These are phyloP conservation scores for Drosophila picticornis DNA, from an alignment of 2,888 invertebrate species.

Conservation along the genomic window DNA sequence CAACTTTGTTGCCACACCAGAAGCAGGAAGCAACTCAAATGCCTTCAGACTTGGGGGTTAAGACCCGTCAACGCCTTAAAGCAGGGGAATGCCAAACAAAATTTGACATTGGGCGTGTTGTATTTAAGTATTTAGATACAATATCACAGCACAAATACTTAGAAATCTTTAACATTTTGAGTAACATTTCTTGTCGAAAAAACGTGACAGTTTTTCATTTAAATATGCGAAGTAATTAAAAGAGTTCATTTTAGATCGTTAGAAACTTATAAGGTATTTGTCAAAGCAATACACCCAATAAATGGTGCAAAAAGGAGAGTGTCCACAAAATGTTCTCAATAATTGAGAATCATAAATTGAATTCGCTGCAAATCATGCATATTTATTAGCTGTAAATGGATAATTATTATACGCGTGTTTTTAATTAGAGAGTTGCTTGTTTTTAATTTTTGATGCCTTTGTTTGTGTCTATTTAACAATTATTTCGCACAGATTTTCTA, in stretches of 20 bases:
- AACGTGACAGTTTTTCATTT: background rate
- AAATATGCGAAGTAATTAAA: background rate
- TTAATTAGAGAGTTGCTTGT: background rate
- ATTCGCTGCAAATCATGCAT: background rate
- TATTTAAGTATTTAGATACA: constrained; percentile 7
- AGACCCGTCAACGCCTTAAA: background rate
- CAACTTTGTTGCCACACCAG: constrained; percentile 53
- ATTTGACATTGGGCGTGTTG: constrained; percentile 7
- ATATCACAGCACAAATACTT: constrained; percentile 5
- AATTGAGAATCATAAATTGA: background rate
- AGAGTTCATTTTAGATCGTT: background rate
- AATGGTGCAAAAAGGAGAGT: background rate
- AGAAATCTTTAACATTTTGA: background rate
- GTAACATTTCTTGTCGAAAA: background rate
- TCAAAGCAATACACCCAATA: background rate
- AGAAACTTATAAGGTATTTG: background rate
- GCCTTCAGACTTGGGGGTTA: constrained; percentile 15
- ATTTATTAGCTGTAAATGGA: background rate
- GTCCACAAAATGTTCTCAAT: background rate
- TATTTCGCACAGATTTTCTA: constrained; percentile 9
- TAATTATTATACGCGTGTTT: background rate
- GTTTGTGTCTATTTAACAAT: background rate
- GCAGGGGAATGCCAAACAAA: constrained; percentile 14
- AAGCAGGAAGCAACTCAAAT: constrained; percentile 52
- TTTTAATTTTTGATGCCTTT: background rate